phyloP scores from a whole-genome alignment of 2,888 invertebrate species.

The Noctua janthe region DNA sequence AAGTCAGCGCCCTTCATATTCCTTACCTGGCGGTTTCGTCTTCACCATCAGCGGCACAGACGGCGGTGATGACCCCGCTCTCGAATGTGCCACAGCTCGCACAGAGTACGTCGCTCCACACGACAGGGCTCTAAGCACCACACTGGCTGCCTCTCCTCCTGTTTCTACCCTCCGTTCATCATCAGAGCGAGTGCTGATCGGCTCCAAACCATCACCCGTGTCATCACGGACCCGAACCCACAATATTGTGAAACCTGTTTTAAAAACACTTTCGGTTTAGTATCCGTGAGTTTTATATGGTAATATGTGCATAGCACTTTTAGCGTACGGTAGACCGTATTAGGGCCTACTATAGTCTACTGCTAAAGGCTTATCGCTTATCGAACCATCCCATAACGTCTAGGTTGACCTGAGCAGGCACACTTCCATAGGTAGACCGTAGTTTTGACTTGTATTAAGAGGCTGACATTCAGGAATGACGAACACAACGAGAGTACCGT shows the following conservation, averaged over 20 bases:
- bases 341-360: no score
- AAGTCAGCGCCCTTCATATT: neutral
- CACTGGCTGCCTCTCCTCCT: slow-evolving; percentile 83
- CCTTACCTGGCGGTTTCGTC: slow-evolving; percentile 86
- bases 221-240: slow-evolving; percentile 87
- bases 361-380: neutral
- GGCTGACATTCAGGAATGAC: neutral
- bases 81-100: slow-evolving; percentile 84
- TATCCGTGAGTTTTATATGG: neutral
- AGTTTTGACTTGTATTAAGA: neutral
- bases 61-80: slow-evolving; percentile 83
- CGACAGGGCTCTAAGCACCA: slow-evolving; percentile 81
- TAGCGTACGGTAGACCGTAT: no score
- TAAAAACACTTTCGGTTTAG: neutral
- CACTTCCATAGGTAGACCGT: neutral
- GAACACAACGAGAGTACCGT: neutral
- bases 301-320: no score
- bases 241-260: slow-evolving; percentile 84
- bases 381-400: neutral
- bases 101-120: slow-evolving; percentile 87
- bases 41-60: slow-evolving; percentile 83
- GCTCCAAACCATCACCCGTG: slow-evolving; percentile 78
- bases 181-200: slow-evolving; percentile 76
- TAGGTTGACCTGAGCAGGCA: neutral
- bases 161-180: slow-evolving; percentile 84